Evolutionary conservation across 2,888 invertebrate genomes (phyloP).

Genomic region (Germaria angustata): DNA sequence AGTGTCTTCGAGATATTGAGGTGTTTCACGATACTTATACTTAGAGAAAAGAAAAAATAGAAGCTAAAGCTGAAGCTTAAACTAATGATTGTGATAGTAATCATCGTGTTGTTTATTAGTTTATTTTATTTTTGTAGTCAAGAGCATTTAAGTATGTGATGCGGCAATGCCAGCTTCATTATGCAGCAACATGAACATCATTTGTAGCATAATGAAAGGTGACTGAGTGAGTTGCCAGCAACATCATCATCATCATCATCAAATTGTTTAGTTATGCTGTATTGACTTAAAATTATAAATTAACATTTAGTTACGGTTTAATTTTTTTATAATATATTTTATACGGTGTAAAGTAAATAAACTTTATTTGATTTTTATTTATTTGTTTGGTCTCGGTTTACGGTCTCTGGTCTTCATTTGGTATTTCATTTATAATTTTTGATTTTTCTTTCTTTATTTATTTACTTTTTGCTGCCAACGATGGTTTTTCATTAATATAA

Average conservation of each 20-base stretch:
- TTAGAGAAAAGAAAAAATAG: neutral
- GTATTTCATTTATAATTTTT: constrained; percentile 1
- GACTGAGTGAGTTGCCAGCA: neutral
- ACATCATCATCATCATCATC: constrained; percentile 1
- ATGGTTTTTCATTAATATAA: constrained; percentile 26
- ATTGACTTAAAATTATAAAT: constrained; percentile 50
- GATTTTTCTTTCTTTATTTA: too few relatives aligned
- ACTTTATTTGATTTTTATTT: constrained; percentile 14
- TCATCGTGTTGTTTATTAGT: constrained; percentile 26
- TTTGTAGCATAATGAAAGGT: constrained; percentile 5
- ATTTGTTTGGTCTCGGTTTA: constrained; percentile 14
- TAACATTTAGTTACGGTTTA: constrained; percentile 55
- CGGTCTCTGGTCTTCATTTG: constrained; percentile 5
- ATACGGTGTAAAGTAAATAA: constrained; percentile 21
- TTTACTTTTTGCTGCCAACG: neutral
- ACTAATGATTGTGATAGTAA: constrained; percentile 20
- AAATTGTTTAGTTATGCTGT: constrained; percentile 36
- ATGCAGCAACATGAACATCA: constrained; percentile 39
- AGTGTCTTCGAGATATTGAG: constrained; percentile 27
- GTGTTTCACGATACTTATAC: constrained; percentile 34
- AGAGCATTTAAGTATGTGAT: neutral
- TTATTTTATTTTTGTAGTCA: constrained; percentile 21
- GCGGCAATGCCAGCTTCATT: constrained; percentile 41
- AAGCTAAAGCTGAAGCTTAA: constrained; percentile 22
- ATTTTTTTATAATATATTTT: neutral